Conservation (phyloP, 2,888 invertebrate species). For the Drosophila bunnanda region DNA sequence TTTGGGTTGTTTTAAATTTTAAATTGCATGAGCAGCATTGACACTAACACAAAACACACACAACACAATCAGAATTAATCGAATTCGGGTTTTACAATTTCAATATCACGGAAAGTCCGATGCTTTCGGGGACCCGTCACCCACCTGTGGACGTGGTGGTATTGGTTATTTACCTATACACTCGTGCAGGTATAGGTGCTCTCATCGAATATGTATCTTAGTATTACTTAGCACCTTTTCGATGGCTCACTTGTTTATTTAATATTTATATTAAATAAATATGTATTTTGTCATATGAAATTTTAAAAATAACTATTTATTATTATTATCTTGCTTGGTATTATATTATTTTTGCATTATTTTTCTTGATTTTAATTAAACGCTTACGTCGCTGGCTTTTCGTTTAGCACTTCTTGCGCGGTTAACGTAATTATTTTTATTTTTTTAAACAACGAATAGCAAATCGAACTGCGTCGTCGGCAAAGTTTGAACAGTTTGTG, state of each 20-base stretch:
- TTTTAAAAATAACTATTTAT: too few relatives aligned
- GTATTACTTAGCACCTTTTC: constrained; percentile 36
- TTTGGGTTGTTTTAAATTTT: constrained; percentile 18
- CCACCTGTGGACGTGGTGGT: constrained; percentile 57
- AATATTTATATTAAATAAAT: constrained; percentile 4
- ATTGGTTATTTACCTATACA: constrained; percentile 12
- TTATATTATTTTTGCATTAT: background rate
- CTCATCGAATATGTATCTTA: constrained; percentile 16
- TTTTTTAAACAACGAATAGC: constrained; percentile 14
- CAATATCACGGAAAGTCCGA: constrained; percentile 36
- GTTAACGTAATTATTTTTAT: background rate
- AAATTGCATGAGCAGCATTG: constrained; percentile 26
- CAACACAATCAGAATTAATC: constrained; percentile 18
- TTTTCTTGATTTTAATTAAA: constrained; percentile 11
- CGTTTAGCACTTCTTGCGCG: constrained; percentile 14
- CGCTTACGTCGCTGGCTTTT: constrained; percentile 60
- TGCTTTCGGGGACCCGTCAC: constrained; percentile 49
- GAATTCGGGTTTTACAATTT: constrained; percentile 48
- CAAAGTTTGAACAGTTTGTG: constrained; percentile 50
- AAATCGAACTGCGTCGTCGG: constrained; percentile 54
- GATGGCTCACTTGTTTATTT: constrained; percentile 32
- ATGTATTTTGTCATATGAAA: background rate
- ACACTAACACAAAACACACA: constrained; percentile 2
- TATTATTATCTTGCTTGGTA: background rate
- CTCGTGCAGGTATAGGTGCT: constrained; percentile 13